Evolutionary conservation across 2,888 invertebrate species (phyloP).

Genomic region (Pterostichus madidus): DNA sequence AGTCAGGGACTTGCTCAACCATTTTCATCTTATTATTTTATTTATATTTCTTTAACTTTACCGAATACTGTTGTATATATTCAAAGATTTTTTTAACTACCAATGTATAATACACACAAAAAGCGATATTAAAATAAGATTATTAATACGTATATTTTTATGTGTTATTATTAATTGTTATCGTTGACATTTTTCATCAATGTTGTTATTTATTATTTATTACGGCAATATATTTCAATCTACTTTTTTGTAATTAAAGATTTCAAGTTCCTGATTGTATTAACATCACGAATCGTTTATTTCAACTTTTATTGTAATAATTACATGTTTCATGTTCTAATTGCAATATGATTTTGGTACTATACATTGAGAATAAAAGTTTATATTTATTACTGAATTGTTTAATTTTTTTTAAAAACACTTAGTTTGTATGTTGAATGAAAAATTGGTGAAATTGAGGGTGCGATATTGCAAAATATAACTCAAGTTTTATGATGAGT

Average conservation of each 20-base stretch:
- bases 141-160: slow-evolving; percentile 22
- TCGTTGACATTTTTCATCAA: too few relatives aligned
- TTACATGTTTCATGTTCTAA: slow-evolving; percentile 44
- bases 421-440: too few relatives aligned
- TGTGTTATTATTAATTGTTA: neutral
- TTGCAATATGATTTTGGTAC: slow-evolving; percentile 46
- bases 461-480: too few relatives aligned
- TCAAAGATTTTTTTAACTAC: slow-evolving; percentile 24
- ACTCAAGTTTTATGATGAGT: too few relatives aligned
- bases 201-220: slow-evolving; percentile 33
- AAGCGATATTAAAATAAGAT: neutral
- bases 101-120: slow-evolving; percentile 4
- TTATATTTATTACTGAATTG: slow-evolving; percentile 27
- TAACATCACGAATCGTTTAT: neutral
- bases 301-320: slow-evolving; percentile 41
- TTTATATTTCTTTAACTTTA: neutral
- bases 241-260: neutral
- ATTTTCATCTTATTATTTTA: slow-evolving; percentile 14
- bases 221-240: slow-evolving; percentile 10
- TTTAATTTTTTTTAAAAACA: neutral
- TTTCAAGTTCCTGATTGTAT: slow-evolving; percentile 25
- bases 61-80: slow-evolving; percentile 14
- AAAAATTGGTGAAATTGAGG: too few relatives aligned
- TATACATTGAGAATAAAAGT: slow-evolving; percentile 29
- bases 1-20: slow-evolving; percentile 30